Conservation (phyloP, 2,888 invertebrate genomes). For the Phalangium opilio region DNA sequence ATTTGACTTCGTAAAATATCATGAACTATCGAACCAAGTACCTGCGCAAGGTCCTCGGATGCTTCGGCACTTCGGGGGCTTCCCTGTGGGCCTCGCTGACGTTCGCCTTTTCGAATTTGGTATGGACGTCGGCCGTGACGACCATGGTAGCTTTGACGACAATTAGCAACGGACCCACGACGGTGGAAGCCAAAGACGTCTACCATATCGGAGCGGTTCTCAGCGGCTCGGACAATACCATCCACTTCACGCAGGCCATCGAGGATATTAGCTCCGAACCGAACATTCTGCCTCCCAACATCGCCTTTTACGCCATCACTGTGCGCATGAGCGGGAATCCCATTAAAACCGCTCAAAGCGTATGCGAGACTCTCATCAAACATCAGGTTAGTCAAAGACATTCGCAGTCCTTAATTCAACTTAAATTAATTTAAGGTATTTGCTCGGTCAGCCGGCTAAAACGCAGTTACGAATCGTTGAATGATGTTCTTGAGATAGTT, state of each 20-base stretch:
- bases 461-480: no score
- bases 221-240: conserved; percentile 61
- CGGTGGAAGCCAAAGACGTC: conserved; percentile 22
- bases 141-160: neutral
- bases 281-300: conserved; percentile 66
- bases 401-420: no score
- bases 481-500: no score
- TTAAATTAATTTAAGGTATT: no score
- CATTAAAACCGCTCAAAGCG: conserved; percentile 79
- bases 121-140: neutral
- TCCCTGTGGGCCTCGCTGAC: neutral
- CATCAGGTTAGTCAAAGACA: no score
- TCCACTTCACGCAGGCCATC: conserved; percentile 54
- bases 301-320: conserved; percentile 72
- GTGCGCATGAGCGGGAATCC: conserved; percentile 91
- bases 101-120: neutral
- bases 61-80: no score
- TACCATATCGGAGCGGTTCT: conserved; percentile 88
- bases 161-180: neutral
- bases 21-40: no score
- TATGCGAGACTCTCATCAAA: conserved; percentile 71
- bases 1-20: no score
- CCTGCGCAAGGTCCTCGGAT: no score
- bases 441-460: no score
- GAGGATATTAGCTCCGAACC: conserved; percentile 37